phyloP scores from a whole-genome alignment of 2,888 invertebrate species.

The Rhimphoctona megacephalus region DNA sequence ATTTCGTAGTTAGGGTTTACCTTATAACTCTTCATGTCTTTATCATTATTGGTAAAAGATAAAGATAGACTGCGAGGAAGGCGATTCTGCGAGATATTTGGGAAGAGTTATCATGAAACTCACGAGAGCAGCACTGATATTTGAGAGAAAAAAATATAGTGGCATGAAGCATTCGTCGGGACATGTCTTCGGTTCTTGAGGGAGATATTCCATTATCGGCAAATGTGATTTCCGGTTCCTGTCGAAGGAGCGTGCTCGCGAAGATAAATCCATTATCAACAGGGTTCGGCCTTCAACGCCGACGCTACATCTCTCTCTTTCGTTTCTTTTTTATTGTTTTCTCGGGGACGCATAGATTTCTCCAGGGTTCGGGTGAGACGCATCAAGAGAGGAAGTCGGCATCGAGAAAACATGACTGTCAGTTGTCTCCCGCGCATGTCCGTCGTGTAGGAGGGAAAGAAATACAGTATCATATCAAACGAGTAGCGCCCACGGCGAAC shows the following conservation, averaged over 20 bases:
- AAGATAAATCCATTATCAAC: slow-evolving; percentile 82
- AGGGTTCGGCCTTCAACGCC: slow-evolving; percentile 64
- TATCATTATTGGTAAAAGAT: neutral
- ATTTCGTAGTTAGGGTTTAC: neutral
- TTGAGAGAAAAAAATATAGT: slow-evolving; percentile 6
- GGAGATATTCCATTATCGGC: slow-evolving; percentile 74
- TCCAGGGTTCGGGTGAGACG: slow-evolving; percentile 48
- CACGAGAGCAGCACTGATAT: neutral
- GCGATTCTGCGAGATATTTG: neutral
- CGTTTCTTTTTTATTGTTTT: slow-evolving; percentile 44
- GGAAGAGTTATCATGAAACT: slow-evolving; percentile 8
- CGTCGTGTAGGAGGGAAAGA: slow-evolving; percentile 45
- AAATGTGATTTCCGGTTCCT: slow-evolving; percentile 83
- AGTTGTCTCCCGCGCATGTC: slow-evolving; percentile 32
- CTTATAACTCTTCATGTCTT: neutral
- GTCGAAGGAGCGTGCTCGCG: slow-evolving; percentile 80
- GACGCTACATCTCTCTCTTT: slow-evolving; percentile 46
- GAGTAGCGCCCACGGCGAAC: slow-evolving; percentile 10
- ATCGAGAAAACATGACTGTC: slow-evolving; percentile 58
- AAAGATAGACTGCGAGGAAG: neutral
- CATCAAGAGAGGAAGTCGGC: slow-evolving; percentile 44
- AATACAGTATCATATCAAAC: slow-evolving; percentile 33
- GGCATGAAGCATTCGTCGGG: slow-evolving; percentile 36
- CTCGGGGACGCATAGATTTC: slow-evolving; percentile 49
- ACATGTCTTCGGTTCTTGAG: slow-evolving; percentile 75